phyloP scores from a whole-genome alignment of 2,797 vertebrate species.

The Silurus lanzhouensis region DNA sequence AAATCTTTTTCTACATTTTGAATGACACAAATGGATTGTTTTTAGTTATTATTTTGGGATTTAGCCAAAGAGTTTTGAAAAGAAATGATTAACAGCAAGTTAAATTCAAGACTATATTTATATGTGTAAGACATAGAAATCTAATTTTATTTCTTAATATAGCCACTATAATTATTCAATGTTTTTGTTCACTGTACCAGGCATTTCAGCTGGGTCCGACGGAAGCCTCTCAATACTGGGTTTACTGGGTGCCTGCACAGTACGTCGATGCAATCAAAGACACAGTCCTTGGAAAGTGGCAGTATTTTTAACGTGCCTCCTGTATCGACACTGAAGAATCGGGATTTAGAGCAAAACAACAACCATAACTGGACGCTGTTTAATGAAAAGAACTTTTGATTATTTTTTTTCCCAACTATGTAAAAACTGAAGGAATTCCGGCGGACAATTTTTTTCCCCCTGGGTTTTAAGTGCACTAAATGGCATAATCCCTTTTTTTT shows the following conservation, averaged over 20 bases:
- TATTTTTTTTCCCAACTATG: constrained; percentile 60
- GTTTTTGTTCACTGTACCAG: constrained; percentile 65
- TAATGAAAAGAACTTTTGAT: constrained; percentile 66
- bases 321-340: constrained; percentile 91
- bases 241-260: constrained; percentile 98
- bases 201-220: constrained; percentile 98
- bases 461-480: constrained; percentile 78
- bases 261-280: constrained; percentile 99
- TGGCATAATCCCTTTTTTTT: constrained; percentile 67
- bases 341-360: constrained; percentile 74
- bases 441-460: constrained; percentile 70
- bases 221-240: constrained; percentile 99
- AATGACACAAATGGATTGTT: neutral
- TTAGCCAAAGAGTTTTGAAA: neutral
- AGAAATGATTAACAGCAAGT: neutral
- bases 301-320: constrained; percentile 99
- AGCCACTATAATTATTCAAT: neutral
- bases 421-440: constrained; percentile 72
- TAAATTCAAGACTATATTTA: neutral
- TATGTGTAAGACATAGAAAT: neutral
- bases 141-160: neutral
- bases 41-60: neutral
- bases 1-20: no score
- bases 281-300: constrained; percentile 99
- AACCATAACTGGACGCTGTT: constrained; percentile 78